Evolutionary conservation across 2,797 vertebrate species (phyloP), one percentile per base, ranked within the genome.

Genomic region (Lepidocolaptes lacrymiger): DNA sequence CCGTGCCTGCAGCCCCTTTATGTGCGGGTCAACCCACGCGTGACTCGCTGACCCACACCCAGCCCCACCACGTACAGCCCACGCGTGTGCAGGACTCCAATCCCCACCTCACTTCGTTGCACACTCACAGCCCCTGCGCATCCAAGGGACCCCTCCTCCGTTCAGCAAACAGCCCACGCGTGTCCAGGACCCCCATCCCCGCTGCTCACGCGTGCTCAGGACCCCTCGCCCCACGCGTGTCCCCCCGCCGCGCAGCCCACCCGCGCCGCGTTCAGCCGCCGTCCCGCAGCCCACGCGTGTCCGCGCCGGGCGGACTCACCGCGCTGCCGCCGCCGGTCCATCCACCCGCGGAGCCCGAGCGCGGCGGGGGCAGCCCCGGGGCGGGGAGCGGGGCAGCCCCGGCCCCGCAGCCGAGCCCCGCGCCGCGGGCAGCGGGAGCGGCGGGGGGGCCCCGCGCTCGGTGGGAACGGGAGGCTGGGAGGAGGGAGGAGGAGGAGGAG

Each of bases 401-500:
- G 63, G 88, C 71, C 76, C 85, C 73, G 44, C 89, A 67, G 39
- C 63, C 48, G 69, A 34, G 83, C 64, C 41, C 66, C 52, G 64
- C 34, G 34, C 51, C 48, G 54, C 43, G 74, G 66, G 48, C 48
- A 71, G 54, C 67, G 55, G 54, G 30, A 37, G 49, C 79, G 72
- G 87, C 61, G 59, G 28, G 52, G 26, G 59, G 39, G 27, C 9
- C 55, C 78, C 79, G 68, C 49, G 41, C 58, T 73, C 68, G 59
- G 68, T 84, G 81, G 69, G 69, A 84, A 49, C 61, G 69, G 69
- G 81, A 85, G 71, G 82, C 82, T 67, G 82, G 82, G 72, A 59
- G 72, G 97, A 96, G 87, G 90, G 93, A 61, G 82, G 83, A 77
- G 73, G 55, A 74, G 62, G 46, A 95, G 94, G 93, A 72, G 83